Percentiles rank a stretch among this genome's conserved stretches.
phyloP scores from a whole-genome alignment of 2,797 vertebrate species.

The Sebastes oblongus region DNA sequence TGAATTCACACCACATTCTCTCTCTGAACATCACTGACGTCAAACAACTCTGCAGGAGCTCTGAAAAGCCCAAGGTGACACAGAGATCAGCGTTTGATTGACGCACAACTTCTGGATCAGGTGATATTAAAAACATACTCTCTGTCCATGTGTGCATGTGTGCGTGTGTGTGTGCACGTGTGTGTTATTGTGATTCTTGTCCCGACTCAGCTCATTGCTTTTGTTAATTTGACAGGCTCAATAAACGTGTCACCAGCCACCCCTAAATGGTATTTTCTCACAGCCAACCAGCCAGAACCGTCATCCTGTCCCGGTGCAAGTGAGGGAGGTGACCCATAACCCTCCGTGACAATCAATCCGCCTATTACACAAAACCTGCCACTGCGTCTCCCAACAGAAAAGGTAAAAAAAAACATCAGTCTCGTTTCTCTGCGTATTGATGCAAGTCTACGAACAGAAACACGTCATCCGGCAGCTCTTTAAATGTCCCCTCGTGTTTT shows the following conservation, averaged over 20 bases:
- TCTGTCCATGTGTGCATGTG: not conserved
- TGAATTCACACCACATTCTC: slow-evolving; percentile 24
- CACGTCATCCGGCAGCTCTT: slow-evolving; percentile 18
- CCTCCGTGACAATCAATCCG: slow-evolving; percentile 54
- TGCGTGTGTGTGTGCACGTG: not conserved
- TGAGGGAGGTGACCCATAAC: slow-evolving; percentile 72
- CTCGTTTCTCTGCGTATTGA: not conserved
- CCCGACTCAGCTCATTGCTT: slow-evolving; percentile 65
- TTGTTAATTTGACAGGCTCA: slow-evolving; percentile 83
- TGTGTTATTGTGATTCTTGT: slow-evolving; percentile 37
- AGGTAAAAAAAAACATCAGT: not conserved
- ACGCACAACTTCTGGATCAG: slow-evolving; percentile 49
- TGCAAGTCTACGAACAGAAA: slow-evolving; percentile 20
- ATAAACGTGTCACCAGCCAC: slow-evolving; percentile 75
- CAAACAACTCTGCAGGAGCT: slow-evolving; percentile 51
- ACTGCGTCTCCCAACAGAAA: not conserved
- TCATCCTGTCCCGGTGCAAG: slow-evolving; percentile 58
- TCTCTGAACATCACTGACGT: slow-evolving; percentile 40
- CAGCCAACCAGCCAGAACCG: slow-evolving; percentile 76
- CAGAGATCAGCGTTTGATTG: slow-evolving; percentile 53
- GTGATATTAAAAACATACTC: slow-evolving; percentile 26
- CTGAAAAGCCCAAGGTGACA: slow-evolving; percentile 61
- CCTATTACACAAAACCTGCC: slow-evolving; percentile 32
- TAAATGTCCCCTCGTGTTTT: slow-evolving; percentile 23
- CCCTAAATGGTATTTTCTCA: slow-evolving; percentile 76